Evolutionary conservation across 2,113 vertebrate genomes (phyloP).

Genomic region (Clarias magur): DNA sequence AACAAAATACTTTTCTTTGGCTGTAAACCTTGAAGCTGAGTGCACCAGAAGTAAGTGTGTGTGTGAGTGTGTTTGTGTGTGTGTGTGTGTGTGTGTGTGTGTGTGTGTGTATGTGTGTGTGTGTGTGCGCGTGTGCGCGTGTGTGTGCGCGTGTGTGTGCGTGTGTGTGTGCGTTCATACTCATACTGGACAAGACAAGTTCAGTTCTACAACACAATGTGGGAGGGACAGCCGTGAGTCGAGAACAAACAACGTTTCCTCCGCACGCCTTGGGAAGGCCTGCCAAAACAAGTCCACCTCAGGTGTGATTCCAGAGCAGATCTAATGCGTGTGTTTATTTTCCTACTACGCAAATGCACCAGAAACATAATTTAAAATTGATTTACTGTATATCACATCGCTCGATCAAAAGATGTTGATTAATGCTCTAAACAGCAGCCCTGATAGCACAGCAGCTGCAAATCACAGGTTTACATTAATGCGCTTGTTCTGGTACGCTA

Average conservation of each 20-base stretch:
- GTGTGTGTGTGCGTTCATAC: slow-evolving; percentile 21
- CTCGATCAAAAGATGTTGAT: background rate
- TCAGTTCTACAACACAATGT: slow-evolving; percentile 10
- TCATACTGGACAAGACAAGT: slow-evolving; percentile 18
- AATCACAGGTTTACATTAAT: background rate
- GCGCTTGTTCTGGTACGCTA: background rate
- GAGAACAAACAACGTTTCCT: slow-evolving; percentile 32
- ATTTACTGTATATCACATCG: background rate
- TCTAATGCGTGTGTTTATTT: background rate
- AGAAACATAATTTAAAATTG: background rate
- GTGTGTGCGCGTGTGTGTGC: background rate
- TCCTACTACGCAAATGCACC: background rate
- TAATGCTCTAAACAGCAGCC: background rate
- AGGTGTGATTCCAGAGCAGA: background rate
- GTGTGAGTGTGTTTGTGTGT: slow-evolving; percentile 1
- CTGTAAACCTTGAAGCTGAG: slow-evolving; percentile 3
- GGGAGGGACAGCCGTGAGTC: slow-evolving; percentile 12
- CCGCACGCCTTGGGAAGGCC: slow-evolving; percentile 3
- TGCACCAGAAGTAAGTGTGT: background rate
- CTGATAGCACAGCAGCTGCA: background rate
- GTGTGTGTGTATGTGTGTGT: slow-evolving; percentile 1
- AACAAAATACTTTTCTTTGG: background rate
- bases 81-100: slow-evolving; percentile 11
- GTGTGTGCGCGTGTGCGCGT: slow-evolving; percentile 13
- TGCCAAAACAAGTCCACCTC: slow-evolving; percentile 25